Evolutionary conservation across 2,797 vertebrate species (phyloP), one percentile per base, ranked within the genome.

Genomic region (Lepilemur septentrionalis): DNA sequence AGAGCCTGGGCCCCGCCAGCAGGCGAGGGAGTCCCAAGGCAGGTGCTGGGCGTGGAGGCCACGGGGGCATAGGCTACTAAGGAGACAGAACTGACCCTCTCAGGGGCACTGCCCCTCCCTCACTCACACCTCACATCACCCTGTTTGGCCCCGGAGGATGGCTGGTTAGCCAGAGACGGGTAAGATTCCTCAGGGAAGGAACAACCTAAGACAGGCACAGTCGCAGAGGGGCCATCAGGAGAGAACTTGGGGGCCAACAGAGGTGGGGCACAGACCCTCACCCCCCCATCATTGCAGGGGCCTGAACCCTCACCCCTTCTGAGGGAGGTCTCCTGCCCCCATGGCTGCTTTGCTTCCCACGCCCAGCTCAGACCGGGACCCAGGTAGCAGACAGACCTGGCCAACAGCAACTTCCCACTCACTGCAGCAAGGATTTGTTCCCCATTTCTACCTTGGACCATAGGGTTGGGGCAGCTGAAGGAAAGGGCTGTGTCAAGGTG

Each of bases 181-280:
- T 99, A 99, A 99, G 99, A 99, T 99, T 99, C 99, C 99, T 99
- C 98, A 98, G 97, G 93, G 98, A 98, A 99, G 99, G 99, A 99
- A 99, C 99, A 99, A 99, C 99, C 99, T 99, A 99, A 99, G 99
- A 99, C 99, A 99, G 99, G 99, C 99, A 99, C 99, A 99, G 99
- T 98, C 99, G 99, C 98, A 99, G 98, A 99, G 99, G 99, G 98
- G 82, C 99, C 99, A 97, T 94, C 98, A 98, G 98, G 85, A 95
- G 83, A 97, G 88, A 94, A 93, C 80, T 82, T 86, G 95, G 98
- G 97, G 97, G 91, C 90, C 96, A 96, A 94, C 96, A 93, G 97
- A 95, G 97, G 98, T 98, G 97, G 97, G 95, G 97, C 94, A 79
- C 2, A 92, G 97, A 97, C 25, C 95, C 83, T 95, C 90, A 94